These are phyloP conservation scores for Strigamia crassipes DNA, from an alignment of 2,888 invertebrate genomes.

Conservation along the genomic window DNA sequence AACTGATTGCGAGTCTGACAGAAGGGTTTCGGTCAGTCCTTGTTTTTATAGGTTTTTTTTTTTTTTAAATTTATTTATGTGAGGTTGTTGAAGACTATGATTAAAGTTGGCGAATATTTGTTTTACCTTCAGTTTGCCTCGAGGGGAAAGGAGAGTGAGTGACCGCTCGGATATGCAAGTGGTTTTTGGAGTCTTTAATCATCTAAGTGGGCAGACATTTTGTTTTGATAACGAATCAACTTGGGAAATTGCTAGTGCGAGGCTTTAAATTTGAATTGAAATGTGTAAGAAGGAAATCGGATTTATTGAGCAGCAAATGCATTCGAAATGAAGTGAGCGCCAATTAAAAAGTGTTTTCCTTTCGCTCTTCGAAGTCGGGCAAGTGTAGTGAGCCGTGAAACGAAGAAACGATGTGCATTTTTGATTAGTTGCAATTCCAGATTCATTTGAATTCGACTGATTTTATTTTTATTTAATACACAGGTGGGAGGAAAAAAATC, in stretches of 20 bases:
- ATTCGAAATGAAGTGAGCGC: constrained; percentile 27
- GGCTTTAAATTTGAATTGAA: constrained; percentile 1
- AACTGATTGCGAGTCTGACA: constrained; percentile 11
- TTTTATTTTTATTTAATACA: neutral
- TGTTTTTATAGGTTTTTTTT: neutral
- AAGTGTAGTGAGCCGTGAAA: constrained; percentile 20
- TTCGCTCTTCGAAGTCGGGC: neutral
- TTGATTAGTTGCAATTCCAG: neutral
- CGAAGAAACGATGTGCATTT: constrained; percentile 35
- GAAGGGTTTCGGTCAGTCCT: neutral
- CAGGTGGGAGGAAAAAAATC: neutral
- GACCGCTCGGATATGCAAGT: constrained; percentile 38
- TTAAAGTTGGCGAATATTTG: constrained; percentile 35
- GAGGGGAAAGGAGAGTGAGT: constrained; percentile 12
- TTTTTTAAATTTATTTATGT: constrained; percentile 37
- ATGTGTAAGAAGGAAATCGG: constrained; percentile 17
- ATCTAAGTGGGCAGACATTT: neutral
- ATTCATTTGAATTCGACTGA: neutral
- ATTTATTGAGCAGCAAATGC: constrained; percentile 24
- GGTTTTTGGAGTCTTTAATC: constrained; percentile 18
- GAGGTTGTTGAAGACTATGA: constrained; percentile 16
- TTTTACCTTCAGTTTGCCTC: constrained; percentile 22
- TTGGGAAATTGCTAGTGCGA: neutral
- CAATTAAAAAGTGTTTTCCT: constrained; percentile 13
- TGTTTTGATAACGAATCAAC: constrained; percentile 13